A percentile compares a stretch with the other conserved stretches of the same genome.
phyloP scores from a whole-genome alignment of 2,113 vertebrate species.

The Pseudonaja textilis region DNA sequence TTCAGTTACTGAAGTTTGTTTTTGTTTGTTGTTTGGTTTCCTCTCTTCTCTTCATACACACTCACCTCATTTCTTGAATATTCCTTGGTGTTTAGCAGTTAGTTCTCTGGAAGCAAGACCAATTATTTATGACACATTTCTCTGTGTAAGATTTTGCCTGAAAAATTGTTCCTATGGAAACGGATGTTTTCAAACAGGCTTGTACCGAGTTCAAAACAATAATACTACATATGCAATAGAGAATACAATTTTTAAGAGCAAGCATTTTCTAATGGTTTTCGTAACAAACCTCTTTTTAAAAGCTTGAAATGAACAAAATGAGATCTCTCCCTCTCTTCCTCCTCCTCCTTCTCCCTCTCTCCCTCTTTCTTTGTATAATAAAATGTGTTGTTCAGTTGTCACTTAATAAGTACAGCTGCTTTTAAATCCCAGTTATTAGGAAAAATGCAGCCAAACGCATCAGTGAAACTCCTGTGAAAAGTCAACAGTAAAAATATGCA shows the following conservation, averaged over 20 bases:
- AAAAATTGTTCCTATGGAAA: slow-evolving; percentile 78
- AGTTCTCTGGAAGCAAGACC: slow-evolving; percentile 59
- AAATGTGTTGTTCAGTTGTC: slow-evolving; percentile 36
- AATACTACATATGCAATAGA: slow-evolving; percentile 59
- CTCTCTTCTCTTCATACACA: slow-evolving; percentile 15
- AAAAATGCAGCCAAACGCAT: slow-evolving; percentile 20
- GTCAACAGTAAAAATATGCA: neutral
- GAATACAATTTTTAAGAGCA: slow-evolving; percentile 59
- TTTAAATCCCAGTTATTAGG: slow-evolving; percentile 10
- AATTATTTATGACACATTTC: slow-evolving; percentile 76
- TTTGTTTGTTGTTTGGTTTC: slow-evolving; percentile 12
- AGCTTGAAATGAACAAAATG: slow-evolving; percentile 43
- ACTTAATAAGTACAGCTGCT: slow-evolving; percentile 5
- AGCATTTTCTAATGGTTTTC: slow-evolving; percentile 55
- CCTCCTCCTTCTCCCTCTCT: neutral
- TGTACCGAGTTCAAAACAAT: slow-evolving; percentile 69
- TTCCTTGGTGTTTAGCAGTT: slow-evolving; percentile 68
- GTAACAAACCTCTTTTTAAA: slow-evolving; percentile 49
- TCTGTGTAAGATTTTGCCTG: slow-evolving; percentile 68
- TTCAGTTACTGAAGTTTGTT: slow-evolving; percentile 16
- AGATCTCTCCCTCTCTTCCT: neutral
- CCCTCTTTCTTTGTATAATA: slow-evolving; percentile 6
- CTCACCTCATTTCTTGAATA: slow-evolving; percentile 49
- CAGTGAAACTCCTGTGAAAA: slow-evolving; percentile 36
- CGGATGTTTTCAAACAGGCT: slow-evolving; percentile 70